These are phyloP conservation scores for Phymorhynchus buccinoides DNA, from an alignment of 1,140 invertebrate species.

Conservation along the genomic window DNA sequence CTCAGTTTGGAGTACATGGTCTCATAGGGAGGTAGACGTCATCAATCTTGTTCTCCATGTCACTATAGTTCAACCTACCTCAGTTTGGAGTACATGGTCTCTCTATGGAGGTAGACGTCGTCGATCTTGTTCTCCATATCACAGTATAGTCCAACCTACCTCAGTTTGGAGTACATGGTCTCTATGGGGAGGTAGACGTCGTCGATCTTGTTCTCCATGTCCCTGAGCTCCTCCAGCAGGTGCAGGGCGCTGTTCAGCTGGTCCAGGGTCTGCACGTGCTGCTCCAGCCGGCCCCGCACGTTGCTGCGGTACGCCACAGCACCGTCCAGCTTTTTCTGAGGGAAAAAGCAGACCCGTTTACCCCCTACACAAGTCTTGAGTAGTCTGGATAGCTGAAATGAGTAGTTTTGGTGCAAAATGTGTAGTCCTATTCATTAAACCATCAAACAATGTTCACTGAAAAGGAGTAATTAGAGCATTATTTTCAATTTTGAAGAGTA, in stretches of 20 bases:
- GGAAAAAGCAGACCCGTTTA: slow-evolving; percentile 1
- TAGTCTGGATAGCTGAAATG: too few relatives aligned
- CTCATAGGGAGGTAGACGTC: slow-evolving; percentile 74
- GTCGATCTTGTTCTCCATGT: slow-evolving; percentile 75
- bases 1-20: slow-evolving; percentile 71
- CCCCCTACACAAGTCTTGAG: too few relatives aligned
- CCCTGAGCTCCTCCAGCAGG: slow-evolving; percentile 71
- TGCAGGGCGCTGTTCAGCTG: slow-evolving; percentile 71
- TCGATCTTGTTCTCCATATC: slow-evolving; percentile 75
- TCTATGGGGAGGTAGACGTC: slow-evolving; percentile 74
- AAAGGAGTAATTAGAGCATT: too few relatives aligned
- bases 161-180: slow-evolving; percentile 71
- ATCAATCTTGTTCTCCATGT: slow-evolving; percentile 75
- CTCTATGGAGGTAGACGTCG: slow-evolving; percentile 73
- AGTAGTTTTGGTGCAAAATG: too few relatives aligned
- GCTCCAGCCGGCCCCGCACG: slow-evolving; percentile 67
- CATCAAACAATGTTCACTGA: too few relatives aligned
- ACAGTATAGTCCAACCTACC: slow-evolving; percentile 64
- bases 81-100: slow-evolving; percentile 72
- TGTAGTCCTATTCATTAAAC: too few relatives aligned
- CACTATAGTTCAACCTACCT: slow-evolving; percentile 66
- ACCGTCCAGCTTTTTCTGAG: slow-evolving; percentile 70
- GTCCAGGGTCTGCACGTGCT: slow-evolving; percentile 70
- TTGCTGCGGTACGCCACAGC: slow-evolving; percentile 68
- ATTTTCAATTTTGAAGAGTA: too few relatives aligned